Evolutionary conservation across 2,888 invertebrate species (phyloP).

Genomic region (Sepioteuthis lessoniana): DNA sequence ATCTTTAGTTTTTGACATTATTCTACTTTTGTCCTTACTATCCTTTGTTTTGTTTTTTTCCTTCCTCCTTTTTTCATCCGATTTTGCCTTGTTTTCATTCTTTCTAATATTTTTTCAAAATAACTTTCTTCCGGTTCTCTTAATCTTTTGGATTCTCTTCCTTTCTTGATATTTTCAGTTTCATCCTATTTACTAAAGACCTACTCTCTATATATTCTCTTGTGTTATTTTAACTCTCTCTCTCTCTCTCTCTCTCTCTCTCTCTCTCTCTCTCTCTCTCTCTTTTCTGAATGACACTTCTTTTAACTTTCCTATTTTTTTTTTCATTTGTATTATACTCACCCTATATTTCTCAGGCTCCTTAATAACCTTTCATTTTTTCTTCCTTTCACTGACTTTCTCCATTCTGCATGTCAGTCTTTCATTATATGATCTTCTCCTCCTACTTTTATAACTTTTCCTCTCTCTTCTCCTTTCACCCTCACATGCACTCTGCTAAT

Average conservation of each 20-base stretch:
- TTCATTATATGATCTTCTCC: not conserved
- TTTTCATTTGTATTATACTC: not conserved
- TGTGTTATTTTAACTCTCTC: not conserved
- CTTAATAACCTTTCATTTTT: not conserved
- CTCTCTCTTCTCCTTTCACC: not conserved
- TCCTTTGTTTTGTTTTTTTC: not conserved
- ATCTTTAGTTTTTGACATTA: not conserved
- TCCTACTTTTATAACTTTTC: no score
- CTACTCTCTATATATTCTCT: not conserved
- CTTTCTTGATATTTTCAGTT: not conserved
- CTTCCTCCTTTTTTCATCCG: not conserved
- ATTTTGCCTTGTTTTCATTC: not conserved
- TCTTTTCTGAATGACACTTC: not conserved
- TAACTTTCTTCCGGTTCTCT: no score
- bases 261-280: not conserved
- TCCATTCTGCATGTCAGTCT: not conserved
- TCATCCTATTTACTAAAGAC: not conserved
- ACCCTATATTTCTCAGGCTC: not conserved
- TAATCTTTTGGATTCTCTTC: not conserved
- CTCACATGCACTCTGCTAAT: not conserved
- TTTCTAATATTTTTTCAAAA: not conserved
- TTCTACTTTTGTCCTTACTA: not conserved
- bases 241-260: not conserved
- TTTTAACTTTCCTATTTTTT: not conserved
- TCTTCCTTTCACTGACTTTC: not conserved